Conservation (phyloP, 2,888 invertebrate species). For the Drosophila picticornis region DNA sequence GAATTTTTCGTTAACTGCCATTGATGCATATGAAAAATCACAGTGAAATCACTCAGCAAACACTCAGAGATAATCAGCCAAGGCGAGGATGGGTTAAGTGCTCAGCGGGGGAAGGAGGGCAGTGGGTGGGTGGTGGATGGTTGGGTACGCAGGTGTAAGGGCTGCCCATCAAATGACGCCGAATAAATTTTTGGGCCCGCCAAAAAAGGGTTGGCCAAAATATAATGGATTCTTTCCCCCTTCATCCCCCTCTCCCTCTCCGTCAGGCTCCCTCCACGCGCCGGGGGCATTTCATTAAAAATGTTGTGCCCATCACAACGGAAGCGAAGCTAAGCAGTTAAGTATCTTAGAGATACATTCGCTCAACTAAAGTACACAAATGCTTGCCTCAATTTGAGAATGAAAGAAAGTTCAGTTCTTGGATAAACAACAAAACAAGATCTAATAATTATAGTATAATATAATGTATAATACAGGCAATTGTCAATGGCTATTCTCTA, state of each 20-base stretch:
- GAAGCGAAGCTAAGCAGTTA: slow-evolving; percentile 32
- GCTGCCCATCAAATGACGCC: slow-evolving; percentile 45
- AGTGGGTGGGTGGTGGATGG: neutral
- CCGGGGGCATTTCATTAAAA: slow-evolving; percentile 50
- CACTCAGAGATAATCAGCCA: slow-evolving; percentile 52
- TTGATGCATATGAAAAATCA: slow-evolving; percentile 76
- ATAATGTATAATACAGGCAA: neutral
- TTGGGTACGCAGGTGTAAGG: slow-evolving; percentile 56
- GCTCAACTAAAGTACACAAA: slow-evolving; percentile 10
- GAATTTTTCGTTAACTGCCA: slow-evolving; percentile 27
- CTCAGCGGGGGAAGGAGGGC: neutral
- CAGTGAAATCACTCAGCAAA: slow-evolving; percentile 63
- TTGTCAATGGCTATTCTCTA: neutral
- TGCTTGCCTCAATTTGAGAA: slow-evolving; percentile 14
- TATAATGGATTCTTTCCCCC: slow-evolving; percentile 27
- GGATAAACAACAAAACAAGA: neutral
- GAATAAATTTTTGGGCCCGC: slow-evolving; percentile 32
- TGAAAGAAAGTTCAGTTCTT: slow-evolving; percentile 12
- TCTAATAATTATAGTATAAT: neutral
- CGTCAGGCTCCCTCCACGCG: neutral
- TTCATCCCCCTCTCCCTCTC: neutral
- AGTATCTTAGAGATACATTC: slow-evolving; percentile 36
- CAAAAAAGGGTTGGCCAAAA: slow-evolving; percentile 43
- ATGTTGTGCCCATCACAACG: slow-evolving; percentile 20
- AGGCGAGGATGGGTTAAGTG: slow-evolving; percentile 37